These are phyloP conservation scores for Mystacides longicornis DNA, from an alignment of 2,888 invertebrate genomes.

Conservation along the genomic window DNA sequence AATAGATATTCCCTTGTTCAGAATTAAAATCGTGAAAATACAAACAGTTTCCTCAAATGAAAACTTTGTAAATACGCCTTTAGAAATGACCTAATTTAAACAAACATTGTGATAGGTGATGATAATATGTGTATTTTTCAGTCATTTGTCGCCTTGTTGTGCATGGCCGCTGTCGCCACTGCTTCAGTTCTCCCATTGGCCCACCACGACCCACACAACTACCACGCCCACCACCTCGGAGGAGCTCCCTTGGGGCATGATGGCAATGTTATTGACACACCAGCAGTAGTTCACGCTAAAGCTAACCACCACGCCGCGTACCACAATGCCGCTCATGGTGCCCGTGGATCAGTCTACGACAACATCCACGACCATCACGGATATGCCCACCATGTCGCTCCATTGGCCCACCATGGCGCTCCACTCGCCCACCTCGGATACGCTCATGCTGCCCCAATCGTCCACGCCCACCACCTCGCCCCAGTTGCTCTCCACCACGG, in stretches of 20 bases:
- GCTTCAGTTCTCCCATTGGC: conserved; percentile 22
- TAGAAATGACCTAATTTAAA: too few relatives aligned
- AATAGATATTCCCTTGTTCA: too few relatives aligned
- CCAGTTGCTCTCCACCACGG: not conserved
- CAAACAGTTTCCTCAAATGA: too few relatives aligned
- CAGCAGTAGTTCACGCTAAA: conserved; percentile 54
- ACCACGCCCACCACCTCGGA: conserved; percentile 2
- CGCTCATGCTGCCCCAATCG: conserved; percentile 12
- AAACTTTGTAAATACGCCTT: too few relatives aligned
- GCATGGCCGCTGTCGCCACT: conserved; percentile 28
- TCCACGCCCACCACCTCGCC: conserved; percentile 12
- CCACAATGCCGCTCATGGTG: conserved; percentile 20
- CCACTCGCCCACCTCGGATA: not conserved
- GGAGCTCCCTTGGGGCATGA: conserved; percentile 14
- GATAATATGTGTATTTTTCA: not conserved
- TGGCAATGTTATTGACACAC: conserved; percentile 33
- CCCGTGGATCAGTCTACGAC: conserved; percentile 29
- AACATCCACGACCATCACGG: conserved; percentile 18
- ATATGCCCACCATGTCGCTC: conserved; percentile 9
- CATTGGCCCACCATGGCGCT: not conserved
- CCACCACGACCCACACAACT: too few relatives aligned
- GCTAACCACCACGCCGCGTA: conserved; percentile 32
- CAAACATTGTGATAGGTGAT: not conserved
- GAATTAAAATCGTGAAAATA: too few relatives aligned
- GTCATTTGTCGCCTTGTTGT: conserved; percentile 18